Conservation (phyloP, 2,797 vertebrate genomes). For the Tapera naevia region DNA sequence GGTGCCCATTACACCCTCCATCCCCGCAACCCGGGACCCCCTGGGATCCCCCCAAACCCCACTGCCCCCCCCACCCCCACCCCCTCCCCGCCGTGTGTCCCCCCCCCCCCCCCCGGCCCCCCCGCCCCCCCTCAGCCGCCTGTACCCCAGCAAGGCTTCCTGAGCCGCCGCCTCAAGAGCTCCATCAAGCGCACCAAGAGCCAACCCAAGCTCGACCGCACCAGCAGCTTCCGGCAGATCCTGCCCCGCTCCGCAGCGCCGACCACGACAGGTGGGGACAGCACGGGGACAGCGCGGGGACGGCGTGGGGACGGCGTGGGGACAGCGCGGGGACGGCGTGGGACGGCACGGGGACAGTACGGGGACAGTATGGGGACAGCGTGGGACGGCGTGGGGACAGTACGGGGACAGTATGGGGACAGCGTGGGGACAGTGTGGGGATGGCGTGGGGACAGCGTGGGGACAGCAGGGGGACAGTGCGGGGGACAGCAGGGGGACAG, state of each 20-base stretch:
- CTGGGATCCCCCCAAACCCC: too few relatives aligned
- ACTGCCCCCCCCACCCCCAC: too few relatives aligned
- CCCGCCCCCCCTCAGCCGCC: not conserved
- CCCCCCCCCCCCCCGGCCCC: not conserved
- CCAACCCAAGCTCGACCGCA: conserved; percentile 96
- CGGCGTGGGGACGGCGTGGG: not conserved
- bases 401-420: too few relatives aligned
- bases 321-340: not conserved
- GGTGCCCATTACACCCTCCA: too few relatives aligned
- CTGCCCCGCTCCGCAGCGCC: conserved; percentile 92
- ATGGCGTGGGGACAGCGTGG: too few relatives aligned
- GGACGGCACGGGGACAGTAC: not conserved
- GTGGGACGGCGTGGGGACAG: too few relatives aligned
- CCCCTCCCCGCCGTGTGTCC: too few relatives aligned
- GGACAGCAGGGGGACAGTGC: too few relatives aligned
- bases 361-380: too few relatives aligned
- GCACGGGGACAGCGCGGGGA: conserved; percentile 68
- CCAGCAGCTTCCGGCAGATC: conserved; percentile 97
- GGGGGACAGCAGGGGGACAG: too few relatives aligned
- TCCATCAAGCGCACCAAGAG: conserved; percentile 97
- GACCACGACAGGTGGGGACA: conserved; percentile 93
- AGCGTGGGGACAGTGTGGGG: too few relatives aligned
- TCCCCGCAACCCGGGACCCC: too few relatives aligned
- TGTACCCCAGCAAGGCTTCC: conserved; percentile 86
- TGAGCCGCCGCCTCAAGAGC: conserved; percentile 94